phyloP scores from a whole-genome alignment of 2,888 invertebrate genomes.

The Cryptocephalus moraei region DNA sequence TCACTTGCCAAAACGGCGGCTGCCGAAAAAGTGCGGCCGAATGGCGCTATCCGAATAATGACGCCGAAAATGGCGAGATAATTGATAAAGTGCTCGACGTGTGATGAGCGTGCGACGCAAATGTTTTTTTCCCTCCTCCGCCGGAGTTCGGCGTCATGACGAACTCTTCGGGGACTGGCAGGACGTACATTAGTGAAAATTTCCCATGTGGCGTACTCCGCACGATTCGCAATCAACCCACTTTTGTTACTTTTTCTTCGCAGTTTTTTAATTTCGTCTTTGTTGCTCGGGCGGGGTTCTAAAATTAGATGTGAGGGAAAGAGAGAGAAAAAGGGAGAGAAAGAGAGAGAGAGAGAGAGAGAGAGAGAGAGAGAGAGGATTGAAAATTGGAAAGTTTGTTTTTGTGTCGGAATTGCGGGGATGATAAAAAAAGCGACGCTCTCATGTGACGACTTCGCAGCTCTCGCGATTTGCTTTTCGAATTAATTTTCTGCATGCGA shows the following conservation, averaged over 20 bases:
- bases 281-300: no score
- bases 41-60: background rate
- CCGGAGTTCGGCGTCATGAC: constrained; percentile 1
- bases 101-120: constrained; percentile 2
- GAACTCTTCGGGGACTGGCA: constrained; percentile 3
- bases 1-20: background rate
- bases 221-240: constrained; percentile 5
- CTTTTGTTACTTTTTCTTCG: background rate
- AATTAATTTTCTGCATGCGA: no score
- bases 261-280: no score
- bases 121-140: constrained; percentile 3
- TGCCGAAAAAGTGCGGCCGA: background rate
- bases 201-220: constrained; percentile 7
- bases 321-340: no score
- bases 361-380: no score
- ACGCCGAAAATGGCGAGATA: background rate
- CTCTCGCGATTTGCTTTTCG: no score
- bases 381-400: no score
- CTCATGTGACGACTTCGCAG: no score
- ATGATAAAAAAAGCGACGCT: no score
- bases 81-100: constrained; percentile 4
- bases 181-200: constrained; percentile 8
- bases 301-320: no score
- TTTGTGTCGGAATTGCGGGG: no score
- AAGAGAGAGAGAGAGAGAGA: no score